These are phyloP conservation scores for Pseudopipra pipra DNA, from an alignment of 2,113 vertebrate genomes.

Conservation along the genomic window DNA sequence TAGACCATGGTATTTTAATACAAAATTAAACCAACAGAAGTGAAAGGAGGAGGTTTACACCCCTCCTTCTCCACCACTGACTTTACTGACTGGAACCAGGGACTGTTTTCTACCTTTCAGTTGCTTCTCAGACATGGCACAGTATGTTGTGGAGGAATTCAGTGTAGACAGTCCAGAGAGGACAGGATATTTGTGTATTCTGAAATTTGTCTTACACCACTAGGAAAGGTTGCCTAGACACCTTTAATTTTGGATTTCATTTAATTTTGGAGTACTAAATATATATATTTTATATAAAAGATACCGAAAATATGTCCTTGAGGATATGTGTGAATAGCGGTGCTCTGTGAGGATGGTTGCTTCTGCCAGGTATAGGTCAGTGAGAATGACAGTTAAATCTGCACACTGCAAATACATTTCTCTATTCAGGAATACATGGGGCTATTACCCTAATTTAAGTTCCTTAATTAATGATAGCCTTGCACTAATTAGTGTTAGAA, in stretches of 20 bases:
- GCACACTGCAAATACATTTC: background rate
- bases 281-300: background rate
- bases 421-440: background rate
- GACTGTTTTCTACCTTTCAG: background rate
- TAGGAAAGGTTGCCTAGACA: background rate
- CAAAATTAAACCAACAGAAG: background rate
- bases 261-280: background rate
- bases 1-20: background rate
- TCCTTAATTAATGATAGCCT: background rate
- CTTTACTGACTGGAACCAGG: background rate
- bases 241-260: background rate
- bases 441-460: background rate
- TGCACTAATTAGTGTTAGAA: background rate
- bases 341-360: background rate
- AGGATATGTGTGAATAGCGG: background rate
- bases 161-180: background rate
- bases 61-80: background rate
- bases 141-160: background rate
- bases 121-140: background rate
- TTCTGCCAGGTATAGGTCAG: background rate
- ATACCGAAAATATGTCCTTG: rapidly evolving
- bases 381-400: background rate
- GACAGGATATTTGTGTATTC: background rate
- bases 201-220: background rate
- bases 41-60: background rate